Evolutionary conservation across 2,797 vertebrate genomes (phyloP), one percentile per base, ranked within the genome.

Genomic region (Adrianichthys oophorus): DNA sequence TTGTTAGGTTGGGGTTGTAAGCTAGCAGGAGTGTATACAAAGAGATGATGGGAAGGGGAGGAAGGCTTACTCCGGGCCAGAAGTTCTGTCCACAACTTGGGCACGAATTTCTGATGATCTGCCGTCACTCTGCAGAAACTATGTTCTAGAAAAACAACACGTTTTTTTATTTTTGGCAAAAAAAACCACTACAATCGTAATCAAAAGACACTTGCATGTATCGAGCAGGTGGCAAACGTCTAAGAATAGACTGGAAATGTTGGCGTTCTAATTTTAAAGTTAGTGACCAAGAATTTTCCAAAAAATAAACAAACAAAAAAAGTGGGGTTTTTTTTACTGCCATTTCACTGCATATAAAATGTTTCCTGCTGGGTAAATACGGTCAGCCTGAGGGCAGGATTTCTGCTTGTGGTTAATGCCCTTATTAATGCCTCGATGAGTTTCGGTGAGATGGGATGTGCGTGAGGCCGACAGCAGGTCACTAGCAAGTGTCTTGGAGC

Each of bases 391-490:
- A 46, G 19, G 44, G 14, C 18, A 24, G 47, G 49, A 37, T 13
- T 37, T 37, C 7, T 10, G 8, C 8, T 32, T 32, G 32, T 37
- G 32, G 32, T 12, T 45, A 55, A 17, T 51, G 53, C 23, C 59
- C 41, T 3, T 59, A 29, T 3, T 59, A 29, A 17, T 29, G 46
- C 7, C 21, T 56, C 62, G 29, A 26, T 53, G 53, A 17, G 7
- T 50, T 65, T 61, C 46, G 59, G 60, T 52, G 32, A 52, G 65
- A 26, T 26, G 50, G 44, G 50, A 57, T 75, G 43, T 48, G 59
- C 58, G 17, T 59, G 71, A 68, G 69, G 66, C 48, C 59, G 42
- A 76, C 66, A 59, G 18, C 29, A 55, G 68, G 68, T 71, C 72
- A 68, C 43, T 59, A 14, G 48, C 0, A 19, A 7, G 0, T 32